A percentile compares a stretch with the other conserved stretches of the same genome.
phyloP scores from a whole-genome alignment of 2,113 vertebrate genomes.

The Nyctibius bracteatus region DNA sequence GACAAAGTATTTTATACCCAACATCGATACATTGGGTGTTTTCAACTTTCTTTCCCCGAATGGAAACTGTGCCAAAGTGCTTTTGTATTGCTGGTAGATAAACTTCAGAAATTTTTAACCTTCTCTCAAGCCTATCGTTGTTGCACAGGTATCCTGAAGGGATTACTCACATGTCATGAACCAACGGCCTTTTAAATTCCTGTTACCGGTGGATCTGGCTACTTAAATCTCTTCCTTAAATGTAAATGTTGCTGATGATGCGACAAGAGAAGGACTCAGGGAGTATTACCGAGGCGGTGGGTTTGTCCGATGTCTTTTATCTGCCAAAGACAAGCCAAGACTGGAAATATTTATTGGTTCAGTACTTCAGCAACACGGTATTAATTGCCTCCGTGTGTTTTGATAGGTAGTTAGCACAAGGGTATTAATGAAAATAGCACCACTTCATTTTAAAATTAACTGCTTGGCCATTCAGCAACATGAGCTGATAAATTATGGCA shows the following conservation, averaged over 20 bases:
- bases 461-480: conserved; percentile 70
- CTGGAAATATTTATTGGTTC: conserved; percentile 69
- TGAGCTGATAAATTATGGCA: conserved; percentile 74
- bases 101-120: neutral
- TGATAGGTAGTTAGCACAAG: conserved; percentile 73
- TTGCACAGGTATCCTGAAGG: neutral
- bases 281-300: conserved; percentile 19
- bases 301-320: conserved; percentile 25
- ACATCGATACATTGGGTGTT: neutral
- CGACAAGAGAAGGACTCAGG: neutral
- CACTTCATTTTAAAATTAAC: conserved; percentile 80
- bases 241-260: neutral
- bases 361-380: conserved; percentile 60
- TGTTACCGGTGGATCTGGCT: neutral
- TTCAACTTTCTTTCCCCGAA: neutral
- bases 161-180: neutral
- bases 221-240: conserved; percentile 23
- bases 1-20: neutral
- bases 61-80: neutral
- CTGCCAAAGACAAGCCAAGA: conserved; percentile 55
- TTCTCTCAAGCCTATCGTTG: neutral
- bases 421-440: conserved; percentile 80
- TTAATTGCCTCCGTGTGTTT: conserved; percentile 74
- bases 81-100: neutral
- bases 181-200: conserved; percentile 13